Evolutionary conservation across 2,888 invertebrate species (phyloP).

Genomic region (Peribatodes rhomboidaria): DNA sequence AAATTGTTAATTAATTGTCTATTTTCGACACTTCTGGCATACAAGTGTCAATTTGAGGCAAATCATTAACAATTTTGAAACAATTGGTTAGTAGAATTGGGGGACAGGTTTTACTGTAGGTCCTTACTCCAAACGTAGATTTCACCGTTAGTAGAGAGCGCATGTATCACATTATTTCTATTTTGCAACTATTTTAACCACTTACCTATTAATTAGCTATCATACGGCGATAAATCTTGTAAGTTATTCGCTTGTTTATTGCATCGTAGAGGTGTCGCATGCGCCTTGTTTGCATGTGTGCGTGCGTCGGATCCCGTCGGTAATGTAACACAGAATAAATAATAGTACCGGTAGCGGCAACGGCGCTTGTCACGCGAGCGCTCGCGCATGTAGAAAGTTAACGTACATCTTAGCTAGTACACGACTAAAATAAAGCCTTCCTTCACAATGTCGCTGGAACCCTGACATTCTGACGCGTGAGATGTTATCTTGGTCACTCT

Average conservation of each 20-base stretch:
- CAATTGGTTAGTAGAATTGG: no score
- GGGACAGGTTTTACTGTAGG: no score
- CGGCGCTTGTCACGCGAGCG: slow-evolving; percentile 53
- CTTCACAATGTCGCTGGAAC: no score
- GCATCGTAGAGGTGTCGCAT: slow-evolving; percentile 40
- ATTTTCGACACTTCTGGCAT: no score
- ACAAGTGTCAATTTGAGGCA: no score
- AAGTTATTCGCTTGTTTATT: slow-evolving; percentile 39
- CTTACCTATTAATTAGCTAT: slow-evolving; percentile 3
- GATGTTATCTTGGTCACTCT: no score
- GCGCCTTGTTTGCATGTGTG: slow-evolving; percentile 41
- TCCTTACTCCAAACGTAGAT: no score
- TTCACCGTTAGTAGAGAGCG: background rate
- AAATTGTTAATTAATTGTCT: no score
- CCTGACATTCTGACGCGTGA: no score
- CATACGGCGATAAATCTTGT: slow-evolving; percentile 32
- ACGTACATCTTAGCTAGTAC: slow-evolving; percentile 33
- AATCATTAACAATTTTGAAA: no score
- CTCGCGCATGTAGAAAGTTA: slow-evolving; percentile 50
- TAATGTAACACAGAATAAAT: background rate
- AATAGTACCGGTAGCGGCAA: slow-evolving; percentile 22
- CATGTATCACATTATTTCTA: background rate
- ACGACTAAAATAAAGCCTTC: slow-evolving; percentile 12
- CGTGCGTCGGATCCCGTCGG: slow-evolving; percentile 41
- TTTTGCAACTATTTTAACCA: background rate